Conservation (phyloP, 2,797 vertebrate genomes). For the Pygocentrus nattereri region DNA sequence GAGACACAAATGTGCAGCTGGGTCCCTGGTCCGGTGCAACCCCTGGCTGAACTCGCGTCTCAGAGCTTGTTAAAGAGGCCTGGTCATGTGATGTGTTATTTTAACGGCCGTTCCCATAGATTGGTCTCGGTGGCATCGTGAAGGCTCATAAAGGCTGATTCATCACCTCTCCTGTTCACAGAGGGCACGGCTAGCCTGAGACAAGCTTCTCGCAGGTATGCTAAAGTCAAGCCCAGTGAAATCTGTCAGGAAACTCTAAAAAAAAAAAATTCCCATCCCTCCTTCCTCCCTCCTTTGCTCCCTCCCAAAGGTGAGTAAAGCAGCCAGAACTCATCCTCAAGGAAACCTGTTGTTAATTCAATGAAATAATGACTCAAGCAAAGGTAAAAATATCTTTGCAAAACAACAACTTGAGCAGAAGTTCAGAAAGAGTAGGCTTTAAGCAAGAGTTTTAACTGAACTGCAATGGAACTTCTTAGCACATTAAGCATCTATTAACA, state of each 20-base stretch:
- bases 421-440: too few relatives aligned
- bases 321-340: not conserved
- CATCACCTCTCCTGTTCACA: conserved; percentile 71
- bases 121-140: conserved; percentile 75
- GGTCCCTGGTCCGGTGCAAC: conserved; percentile 59
- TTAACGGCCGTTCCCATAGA: conserved; percentile 77
- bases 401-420: too few relatives aligned
- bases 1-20: conserved; percentile 68
- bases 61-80: conserved; percentile 77
- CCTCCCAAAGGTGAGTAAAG: not conserved
- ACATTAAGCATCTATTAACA: too few relatives aligned
- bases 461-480: too few relatives aligned
- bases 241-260: conserved; percentile 70
- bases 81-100: conserved; percentile 79
- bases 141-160: conserved; percentile 80
- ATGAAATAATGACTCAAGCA: too few relatives aligned
- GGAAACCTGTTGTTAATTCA: not conserved
- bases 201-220: conserved; percentile 75
- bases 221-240: conserved; percentile 80
- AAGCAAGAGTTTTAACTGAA: too few relatives aligned
- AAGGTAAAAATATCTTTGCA: too few relatives aligned
- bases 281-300: not conserved
- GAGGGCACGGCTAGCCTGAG: conserved; percentile 69
- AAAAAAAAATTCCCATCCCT: not conserved
- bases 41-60: conserved; percentile 58